Conservation (phyloP, 2,797 vertebrate species). For the Hirundo rustica region DNA sequence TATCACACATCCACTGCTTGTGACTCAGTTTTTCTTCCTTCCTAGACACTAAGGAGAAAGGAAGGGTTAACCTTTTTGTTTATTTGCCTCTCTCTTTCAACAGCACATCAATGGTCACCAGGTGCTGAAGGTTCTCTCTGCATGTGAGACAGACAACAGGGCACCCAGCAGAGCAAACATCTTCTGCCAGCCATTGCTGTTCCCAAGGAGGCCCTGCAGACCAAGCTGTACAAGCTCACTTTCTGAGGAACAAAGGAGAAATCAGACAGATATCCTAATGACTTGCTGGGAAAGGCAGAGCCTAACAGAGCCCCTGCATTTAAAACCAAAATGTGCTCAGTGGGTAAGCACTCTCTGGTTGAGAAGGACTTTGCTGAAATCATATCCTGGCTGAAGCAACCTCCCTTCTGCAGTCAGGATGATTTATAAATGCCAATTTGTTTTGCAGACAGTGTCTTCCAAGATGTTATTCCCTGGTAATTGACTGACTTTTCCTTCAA, state of each 20-base stretch:
- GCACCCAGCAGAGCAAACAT: background rate
- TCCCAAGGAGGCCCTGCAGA: background rate
- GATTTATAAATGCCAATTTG: background rate
- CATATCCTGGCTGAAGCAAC: background rate
- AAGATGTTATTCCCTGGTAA: background rate
- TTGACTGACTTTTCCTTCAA: background rate
- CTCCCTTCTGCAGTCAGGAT: background rate
- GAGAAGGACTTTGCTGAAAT: background rate
- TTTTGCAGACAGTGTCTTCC: background rate
- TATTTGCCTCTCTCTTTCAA: background rate
- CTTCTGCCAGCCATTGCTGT: background rate
- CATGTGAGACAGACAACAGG: rapidly evolving
- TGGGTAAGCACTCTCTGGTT: background rate
- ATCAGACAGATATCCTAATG: background rate
- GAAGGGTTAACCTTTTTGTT: background rate
- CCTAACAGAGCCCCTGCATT: background rate
- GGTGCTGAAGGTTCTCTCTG: background rate
- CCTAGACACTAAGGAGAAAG: too few species aligned
- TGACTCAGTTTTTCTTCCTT: too few species aligned
- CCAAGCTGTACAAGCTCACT: background rate
- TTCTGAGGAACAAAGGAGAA: background rate
- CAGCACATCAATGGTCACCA: background rate
- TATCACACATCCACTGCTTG: too few species aligned
- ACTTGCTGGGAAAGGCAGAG: background rate
- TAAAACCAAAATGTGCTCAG: background rate